Evolutionary conservation across 2,113 vertebrate genomes (phyloP).

Genomic region (Leiothrix lutea): DNA sequence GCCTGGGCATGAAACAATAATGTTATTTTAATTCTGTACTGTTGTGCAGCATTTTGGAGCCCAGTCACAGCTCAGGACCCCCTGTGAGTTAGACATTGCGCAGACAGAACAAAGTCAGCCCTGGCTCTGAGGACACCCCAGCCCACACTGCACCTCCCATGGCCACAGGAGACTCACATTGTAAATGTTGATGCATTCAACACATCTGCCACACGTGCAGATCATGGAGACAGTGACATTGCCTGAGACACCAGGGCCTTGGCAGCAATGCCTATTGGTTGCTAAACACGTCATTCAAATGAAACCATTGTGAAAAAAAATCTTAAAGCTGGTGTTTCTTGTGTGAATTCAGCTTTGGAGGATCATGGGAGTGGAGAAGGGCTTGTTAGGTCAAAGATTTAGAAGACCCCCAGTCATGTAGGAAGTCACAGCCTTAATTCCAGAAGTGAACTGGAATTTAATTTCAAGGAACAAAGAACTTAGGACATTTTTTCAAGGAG

Average conservation of each 20-base stretch:
- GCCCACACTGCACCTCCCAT: neutral
- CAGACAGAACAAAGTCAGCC: neutral
- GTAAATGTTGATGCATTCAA: conserved; percentile 14
- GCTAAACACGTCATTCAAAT: neutral
- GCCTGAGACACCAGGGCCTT: neutral
- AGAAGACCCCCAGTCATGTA: neutral
- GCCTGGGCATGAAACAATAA: neutral
- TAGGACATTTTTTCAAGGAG: neutral
- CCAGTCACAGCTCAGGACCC: neutral
- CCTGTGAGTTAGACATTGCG: neutral
- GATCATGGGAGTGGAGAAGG: neutral
- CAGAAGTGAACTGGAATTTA: neutral
- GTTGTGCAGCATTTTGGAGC: neutral
- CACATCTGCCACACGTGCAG: neutral
- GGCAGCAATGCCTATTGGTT: neutral
- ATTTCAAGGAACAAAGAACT: neutral
- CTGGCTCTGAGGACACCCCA: neutral
- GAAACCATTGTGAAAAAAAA: neutral
- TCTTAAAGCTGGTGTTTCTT: neutral
- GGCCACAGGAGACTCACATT: neutral
- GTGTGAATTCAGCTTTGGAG: neutral
- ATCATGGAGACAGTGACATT: neutral
- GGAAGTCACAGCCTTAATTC: neutral
- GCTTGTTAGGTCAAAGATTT: neutral
- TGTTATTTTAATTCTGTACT: neutral